Evolutionary conservation across 2,113 vertebrate genomes (phyloP), one percentile per base, ranked within the genome.

Genomic region (Indri indri): DNA sequence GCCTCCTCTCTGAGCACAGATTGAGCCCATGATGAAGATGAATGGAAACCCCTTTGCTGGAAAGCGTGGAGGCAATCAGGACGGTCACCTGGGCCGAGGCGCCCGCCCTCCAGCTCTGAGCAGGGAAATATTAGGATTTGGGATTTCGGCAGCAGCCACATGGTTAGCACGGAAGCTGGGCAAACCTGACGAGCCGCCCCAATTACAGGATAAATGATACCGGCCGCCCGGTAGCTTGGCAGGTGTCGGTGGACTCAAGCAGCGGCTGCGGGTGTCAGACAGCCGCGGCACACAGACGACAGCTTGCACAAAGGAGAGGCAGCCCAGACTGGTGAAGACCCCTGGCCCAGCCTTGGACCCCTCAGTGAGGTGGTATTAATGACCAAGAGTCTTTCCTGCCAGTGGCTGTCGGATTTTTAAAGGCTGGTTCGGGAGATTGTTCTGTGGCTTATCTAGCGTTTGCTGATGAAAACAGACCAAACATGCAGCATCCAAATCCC

Each of bases 11-110:
- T 6, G 70, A 2, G 47, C 94, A 81, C 96, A 97, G 90, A 93
- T 77, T 94, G 96, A 81, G 70, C 83, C 90, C 66, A 22, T 91
- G 95, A 97, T 96, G 96, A 97, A 94, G 98, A 97, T 88, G 92
- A 95, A 97, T 97, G 86, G 76, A 84, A 89, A 73, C 90, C 66
- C 94, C 68, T 94, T 73, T 59, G 93, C 88, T 90, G 86, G 97
- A 91, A 94, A 93, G 79, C 2, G 37, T 63, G 76, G 83, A 40
- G 54, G 68, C 90, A 22, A 91, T 87, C 68, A 74, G 87, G 86
- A 59, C 6, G 0, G 81, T 84, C 95, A 54, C 86, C 94, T 63
- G 68, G 11, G 80, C 70, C 2, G 8, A 34, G n/a, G 50, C 68
- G 37, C 65, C 91, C 71, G 86, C 92, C 96, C 79, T n/a, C 57